A percentile compares a stretch with the other conserved stretches of the same genome.
Conservation (phyloP, 2,113 vertebrate species). For the Halcyon senegalensis region DNA sequence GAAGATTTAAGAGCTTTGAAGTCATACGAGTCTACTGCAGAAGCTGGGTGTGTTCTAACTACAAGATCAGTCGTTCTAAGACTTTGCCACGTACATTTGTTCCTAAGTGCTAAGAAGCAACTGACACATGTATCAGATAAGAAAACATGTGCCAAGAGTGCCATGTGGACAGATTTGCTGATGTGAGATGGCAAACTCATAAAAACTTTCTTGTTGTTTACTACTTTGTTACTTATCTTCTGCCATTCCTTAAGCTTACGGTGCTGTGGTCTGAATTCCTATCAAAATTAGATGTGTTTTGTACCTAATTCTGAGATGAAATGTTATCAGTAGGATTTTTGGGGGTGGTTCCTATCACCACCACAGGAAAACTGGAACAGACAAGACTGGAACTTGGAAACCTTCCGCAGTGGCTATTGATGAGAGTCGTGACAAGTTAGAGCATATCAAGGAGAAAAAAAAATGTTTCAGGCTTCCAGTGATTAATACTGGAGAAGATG, state of each 20-base stretch:
- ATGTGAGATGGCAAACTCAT: not conserved
- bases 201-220: not conserved
- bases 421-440: not conserved
- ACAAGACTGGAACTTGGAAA: not conserved
- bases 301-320: not conserved
- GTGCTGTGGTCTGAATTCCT: not conserved
- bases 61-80: not conserved
- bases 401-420: not conserved
- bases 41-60: not conserved
- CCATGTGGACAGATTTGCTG: not conserved
- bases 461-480: not conserved
- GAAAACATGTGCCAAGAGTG: not conserved
- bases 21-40: not conserved
- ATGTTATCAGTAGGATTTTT: not conserved
- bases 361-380: not conserved
- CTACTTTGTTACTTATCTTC: not conserved
- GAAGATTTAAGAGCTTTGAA: not conserved
- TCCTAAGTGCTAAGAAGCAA: not conserved
- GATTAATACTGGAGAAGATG: not conserved
- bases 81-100: not conserved
- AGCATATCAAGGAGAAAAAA: not conserved
- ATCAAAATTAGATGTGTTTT: not conserved
- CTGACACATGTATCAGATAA: not conserved
- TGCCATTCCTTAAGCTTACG: not conserved
- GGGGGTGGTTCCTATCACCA: not conserved